Evolutionary conservation across 2,797 vertebrate species (phyloP).

Genomic region (Momotus momota): DNA sequence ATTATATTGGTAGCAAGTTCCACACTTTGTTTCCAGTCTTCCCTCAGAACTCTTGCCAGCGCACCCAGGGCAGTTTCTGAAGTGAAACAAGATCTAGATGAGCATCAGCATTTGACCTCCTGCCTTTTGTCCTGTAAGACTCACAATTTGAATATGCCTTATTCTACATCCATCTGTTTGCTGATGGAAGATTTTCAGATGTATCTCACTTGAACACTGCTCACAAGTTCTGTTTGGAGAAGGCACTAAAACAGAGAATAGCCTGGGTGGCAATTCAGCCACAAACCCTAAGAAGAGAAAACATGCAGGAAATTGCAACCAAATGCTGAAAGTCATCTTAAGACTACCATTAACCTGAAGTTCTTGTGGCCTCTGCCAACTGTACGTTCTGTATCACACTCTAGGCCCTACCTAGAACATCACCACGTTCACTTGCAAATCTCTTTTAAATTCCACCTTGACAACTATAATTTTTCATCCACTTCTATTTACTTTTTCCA

Average conservation of each 20-base stretch:
- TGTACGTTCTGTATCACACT: neutral
- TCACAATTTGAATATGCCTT: neutral
- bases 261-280: neutral
- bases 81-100: conserved; percentile 29
- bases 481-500: neutral
- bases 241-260: neutral
- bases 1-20: conserved; percentile 95
- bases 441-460: neutral
- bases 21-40: conserved; percentile 95
- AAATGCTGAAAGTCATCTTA: neutral
- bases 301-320: neutral
- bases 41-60: conserved; percentile 90
- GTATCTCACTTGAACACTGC: neutral
- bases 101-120: neutral
- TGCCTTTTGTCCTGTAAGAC: neutral
- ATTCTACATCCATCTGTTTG: neutral
- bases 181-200: neutral
- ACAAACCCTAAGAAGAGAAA: neutral
- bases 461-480: neutral
- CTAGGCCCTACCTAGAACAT: neutral
- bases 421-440: neutral
- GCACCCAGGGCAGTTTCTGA: conserved; percentile 89
- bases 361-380: neutral
- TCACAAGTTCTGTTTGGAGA: neutral
- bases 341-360: neutral